Base-by-base conservation (phyloP, 2,888 invertebrate genomes). In the Xylocampa areola region DNA sequence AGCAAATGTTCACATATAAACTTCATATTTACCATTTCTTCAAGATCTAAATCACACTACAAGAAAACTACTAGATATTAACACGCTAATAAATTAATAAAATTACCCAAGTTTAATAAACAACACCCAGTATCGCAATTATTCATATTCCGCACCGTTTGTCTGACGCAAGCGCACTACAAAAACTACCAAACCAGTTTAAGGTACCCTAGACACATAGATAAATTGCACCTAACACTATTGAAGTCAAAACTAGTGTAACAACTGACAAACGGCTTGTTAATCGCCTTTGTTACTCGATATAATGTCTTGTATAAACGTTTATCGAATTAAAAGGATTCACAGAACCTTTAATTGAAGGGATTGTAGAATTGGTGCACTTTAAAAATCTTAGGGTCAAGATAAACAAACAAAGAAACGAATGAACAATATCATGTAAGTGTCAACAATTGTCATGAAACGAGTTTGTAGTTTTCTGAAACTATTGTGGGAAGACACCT, bases 251-350 rank as follows among this genome's bases (percentile, higher is more conserved):
- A 80, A 77, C 77, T 77, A 75, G 82, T 76, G 76, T 79, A 78
- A 81, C 76, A 64, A 70, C 68, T 88, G 87, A 90, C 82, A 86
- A 87, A 91, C 88, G 84, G 82, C 86, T 88, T 84, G 89, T 90
- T 91, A 90, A 91, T 90, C 82, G 84, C 81, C 75, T 81, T 92
- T 92, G 90, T 91, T 68, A 63, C 51, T 65, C 33, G 47, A 61
- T 65, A 73, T 87, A 87, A 88, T 86, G 83, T 82, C 84, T 76
- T 85, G 88, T 87, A 76, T 76, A 76, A 79, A 67, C 64, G 79
- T 79, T 80, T 87, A 88, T 88, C 81, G 80, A 85, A 65, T 88
- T 89, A 84, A 88, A 89, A 77, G 85, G 84, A 83, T 84, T 72
- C 64, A 27, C 64, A 49, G 54, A 51, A 45, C 57, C 63, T 68